phyloP scores from a whole-genome alignment of 2,113 vertebrate genomes.

The Megalops atlanticus region DNA sequence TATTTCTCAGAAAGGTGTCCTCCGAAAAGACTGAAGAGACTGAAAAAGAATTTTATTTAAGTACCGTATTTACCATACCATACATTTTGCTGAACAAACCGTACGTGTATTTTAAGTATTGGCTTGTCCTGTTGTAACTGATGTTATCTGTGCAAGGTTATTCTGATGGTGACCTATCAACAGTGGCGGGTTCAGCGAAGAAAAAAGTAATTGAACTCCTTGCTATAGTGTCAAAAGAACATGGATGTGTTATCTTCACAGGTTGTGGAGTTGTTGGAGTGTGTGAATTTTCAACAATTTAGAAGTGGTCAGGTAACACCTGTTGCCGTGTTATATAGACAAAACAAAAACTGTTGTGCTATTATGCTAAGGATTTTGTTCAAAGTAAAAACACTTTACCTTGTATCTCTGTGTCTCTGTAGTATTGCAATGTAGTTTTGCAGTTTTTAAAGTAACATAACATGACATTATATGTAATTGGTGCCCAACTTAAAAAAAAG shows the following conservation, averaged over 20 bases:
- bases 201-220: not conserved
- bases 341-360: not conserved
- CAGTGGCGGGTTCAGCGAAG: not conserved
- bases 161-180: not conserved
- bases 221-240: not conserved
- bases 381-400: not conserved
- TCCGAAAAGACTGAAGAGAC: too few relatives aligned
- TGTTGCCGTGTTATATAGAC: not conserved
- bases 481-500: not conserved
- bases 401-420: not conserved
- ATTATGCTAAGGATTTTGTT: not conserved
- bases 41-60: not conserved
- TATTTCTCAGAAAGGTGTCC: not conserved
- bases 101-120: not conserved
- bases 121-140: not conserved
- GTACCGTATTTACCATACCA: too few relatives aligned
- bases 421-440: not conserved
- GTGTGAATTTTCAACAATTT: not conserved
- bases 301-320: not conserved
- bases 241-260: not conserved
- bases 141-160: not conserved
- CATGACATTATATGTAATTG: too few relatives aligned
- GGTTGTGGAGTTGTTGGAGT: not conserved
- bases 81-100: not conserved
- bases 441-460: constrained; percentile 2